Percentiles rank a stretch among this genome's conserved stretches.
Evolutionary conservation across 2,113 vertebrate genomes (phyloP).

Genomic region (Aepyceros melampus): DNA sequence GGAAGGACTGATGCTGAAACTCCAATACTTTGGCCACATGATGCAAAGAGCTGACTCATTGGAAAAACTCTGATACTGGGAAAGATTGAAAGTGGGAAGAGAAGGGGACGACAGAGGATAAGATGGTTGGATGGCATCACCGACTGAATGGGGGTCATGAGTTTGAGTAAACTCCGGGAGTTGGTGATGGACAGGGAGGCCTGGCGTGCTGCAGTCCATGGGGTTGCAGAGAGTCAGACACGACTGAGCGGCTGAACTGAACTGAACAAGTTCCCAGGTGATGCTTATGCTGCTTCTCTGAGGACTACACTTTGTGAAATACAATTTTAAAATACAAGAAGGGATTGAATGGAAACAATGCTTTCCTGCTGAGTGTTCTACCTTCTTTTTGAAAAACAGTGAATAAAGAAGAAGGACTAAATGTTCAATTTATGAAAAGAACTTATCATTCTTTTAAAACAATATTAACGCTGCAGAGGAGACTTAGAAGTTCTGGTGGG

Average conservation of each 20-base stretch:
- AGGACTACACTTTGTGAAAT: neutral
- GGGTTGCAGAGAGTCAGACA: rapidly evolving
- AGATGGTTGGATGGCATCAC: neutral
- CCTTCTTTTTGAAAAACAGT: neutral
- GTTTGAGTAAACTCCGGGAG: neutral
- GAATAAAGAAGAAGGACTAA: neutral
- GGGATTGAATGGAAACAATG: neutral
- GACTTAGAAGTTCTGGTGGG: neutral
- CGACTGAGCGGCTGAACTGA: neutral
- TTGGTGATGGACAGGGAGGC: neutral
- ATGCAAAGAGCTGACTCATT: neutral
- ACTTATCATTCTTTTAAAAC: neutral
- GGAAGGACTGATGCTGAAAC: neutral
- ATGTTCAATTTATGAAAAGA: neutral
- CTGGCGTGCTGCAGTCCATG: neutral
- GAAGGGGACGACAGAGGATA: neutral
- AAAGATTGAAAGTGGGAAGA: neutral
- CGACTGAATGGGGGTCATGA: neutral
- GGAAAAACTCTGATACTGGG: neutral
- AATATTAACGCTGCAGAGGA: neutral
- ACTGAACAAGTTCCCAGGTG: neutral
- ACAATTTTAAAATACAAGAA: neutral
- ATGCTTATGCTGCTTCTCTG: no score
- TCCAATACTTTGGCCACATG: neutral
- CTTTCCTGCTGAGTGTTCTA: neutral